Evolutionary conservation across 2,888 invertebrate species (phyloP).

Genomic region (Drosophila pegasa): DNA sequence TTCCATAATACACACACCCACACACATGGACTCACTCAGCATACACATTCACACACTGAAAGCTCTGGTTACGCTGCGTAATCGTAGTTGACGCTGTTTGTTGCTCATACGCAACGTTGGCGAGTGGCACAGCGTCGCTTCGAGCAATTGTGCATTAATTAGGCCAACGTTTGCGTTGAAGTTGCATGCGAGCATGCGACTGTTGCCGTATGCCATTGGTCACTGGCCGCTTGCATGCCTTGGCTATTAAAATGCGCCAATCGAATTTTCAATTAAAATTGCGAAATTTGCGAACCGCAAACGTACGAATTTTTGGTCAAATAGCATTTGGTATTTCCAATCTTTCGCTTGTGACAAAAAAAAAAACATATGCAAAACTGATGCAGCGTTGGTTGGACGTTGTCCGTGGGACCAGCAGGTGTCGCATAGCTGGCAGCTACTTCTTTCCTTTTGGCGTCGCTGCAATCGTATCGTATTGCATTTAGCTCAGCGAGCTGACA

Average conservation of each 20-base stretch:
- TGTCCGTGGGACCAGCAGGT: conserved; percentile 36
- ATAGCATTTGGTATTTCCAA: conserved; percentile 49
- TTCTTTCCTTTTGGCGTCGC: conserved; percentile 18
- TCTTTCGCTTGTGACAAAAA: neutral
- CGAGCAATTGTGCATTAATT: conserved; percentile 66
- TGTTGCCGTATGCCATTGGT: neutral
- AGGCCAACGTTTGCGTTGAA: conserved; percentile 43
- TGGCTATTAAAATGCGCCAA: conserved; percentile 60
- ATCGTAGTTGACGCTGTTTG: conserved; percentile 19
- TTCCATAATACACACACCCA: conserved; percentile 9
- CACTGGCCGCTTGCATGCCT: conserved; percentile 7
- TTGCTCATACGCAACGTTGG: conserved; percentile 70
- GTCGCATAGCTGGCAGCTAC: conserved; percentile 25
- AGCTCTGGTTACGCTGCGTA: conserved; percentile 32
- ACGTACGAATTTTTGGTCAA: conserved; percentile 41
- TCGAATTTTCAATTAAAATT: conserved; percentile 72
- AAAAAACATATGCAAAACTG: neutral
- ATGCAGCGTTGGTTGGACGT: neutral
- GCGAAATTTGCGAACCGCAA: conserved; percentile 55
- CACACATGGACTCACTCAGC: neutral
- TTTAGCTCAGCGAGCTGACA: conserved; percentile 39
- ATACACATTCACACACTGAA: neutral
- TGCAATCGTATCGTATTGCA: conserved; percentile 58
- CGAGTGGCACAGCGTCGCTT: conserved; percentile 9
- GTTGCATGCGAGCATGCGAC: conserved; percentile 57